phyloP scores from a whole-genome alignment of 92 coral and sea anemone species.

The Epizoanthus illoricatus region DNA sequence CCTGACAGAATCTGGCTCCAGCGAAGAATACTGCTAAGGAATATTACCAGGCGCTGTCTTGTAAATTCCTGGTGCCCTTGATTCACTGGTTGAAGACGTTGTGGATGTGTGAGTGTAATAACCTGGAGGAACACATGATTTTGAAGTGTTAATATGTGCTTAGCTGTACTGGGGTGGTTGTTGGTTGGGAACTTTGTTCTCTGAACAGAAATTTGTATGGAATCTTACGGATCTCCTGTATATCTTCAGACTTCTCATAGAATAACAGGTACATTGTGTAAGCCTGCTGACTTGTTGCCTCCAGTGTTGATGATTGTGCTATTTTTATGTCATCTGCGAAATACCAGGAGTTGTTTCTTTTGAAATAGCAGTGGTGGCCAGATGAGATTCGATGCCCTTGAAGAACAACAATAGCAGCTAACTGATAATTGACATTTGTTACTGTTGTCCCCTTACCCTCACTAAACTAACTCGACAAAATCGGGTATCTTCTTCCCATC shows the following conservation, averaged over 20 bases:
- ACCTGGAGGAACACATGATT: too few species aligned
- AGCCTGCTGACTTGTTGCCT: conserved; percentile 49
- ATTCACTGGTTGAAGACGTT: not conserved
- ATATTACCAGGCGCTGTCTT: conserved; percentile 24
- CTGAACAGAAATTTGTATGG: too few species aligned
- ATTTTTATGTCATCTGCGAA: conserved; percentile 33
- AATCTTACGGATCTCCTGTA: too few species aligned
- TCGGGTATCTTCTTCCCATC: too few species aligned
- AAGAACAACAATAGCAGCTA: conserved; percentile 33
- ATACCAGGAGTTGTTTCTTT: conserved; percentile 37
- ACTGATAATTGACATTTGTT: conserved; percentile 31
- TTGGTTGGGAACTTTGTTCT: too few species aligned
- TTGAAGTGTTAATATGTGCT: too few species aligned
- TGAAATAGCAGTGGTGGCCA: conserved; percentile 36
- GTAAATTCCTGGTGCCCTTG: conserved; percentile 10
- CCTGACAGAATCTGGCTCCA: conserved; percentile 26
- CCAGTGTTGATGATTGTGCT: conserved; percentile 29
- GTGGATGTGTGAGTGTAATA: too few species aligned
- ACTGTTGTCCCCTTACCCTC: not conserved
- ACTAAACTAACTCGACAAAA: too few species aligned
- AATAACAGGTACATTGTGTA: conserved; percentile 55
- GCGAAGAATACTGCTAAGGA: conserved; percentile 33
- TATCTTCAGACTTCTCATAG: conserved; percentile 16
- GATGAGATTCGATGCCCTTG: conserved; percentile 23
- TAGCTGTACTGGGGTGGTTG: too few species aligned